Evolutionary conservation across 64 coral and sea anemone species (phyloP).

Genomic region (Pocillopora verrucosa): DNA sequence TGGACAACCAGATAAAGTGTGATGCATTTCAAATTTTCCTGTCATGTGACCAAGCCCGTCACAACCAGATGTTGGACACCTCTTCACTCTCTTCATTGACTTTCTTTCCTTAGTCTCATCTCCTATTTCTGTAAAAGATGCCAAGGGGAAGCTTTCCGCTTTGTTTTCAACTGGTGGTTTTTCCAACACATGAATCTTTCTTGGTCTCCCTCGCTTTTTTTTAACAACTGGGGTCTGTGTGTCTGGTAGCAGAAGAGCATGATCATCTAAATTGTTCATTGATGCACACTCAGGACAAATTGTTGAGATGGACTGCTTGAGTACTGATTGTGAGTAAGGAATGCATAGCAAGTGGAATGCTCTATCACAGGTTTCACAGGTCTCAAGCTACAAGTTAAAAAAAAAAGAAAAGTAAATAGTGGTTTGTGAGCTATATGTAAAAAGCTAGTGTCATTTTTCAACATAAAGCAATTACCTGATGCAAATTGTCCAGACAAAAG

Average conservation of each 20-base stretch:
- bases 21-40: constrained; percentile 84
- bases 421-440: no score
- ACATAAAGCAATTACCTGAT: background rate
- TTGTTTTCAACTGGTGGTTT: constrained; percentile 46
- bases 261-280: background rate
- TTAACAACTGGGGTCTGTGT: background rate
- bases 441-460: background rate
- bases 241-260: background rate
- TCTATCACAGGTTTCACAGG: constrained; percentile 75
- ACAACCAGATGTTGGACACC: constrained; percentile 84
- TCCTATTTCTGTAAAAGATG: background rate
- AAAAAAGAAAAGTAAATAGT: no score
- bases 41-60: constrained; percentile 87
- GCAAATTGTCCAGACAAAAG: no score
- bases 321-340: constrained; percentile 45
- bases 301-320: constrained; percentile 6
- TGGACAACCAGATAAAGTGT: constrained; percentile 83
- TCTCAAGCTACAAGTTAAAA: constrained; percentile 28
- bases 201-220: constrained; percentile 64
- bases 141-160: constrained; percentile 39
- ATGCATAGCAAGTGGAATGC: constrained; percentile 84
- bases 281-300: constrained; percentile 50
- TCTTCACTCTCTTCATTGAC: constrained; percentile 40
- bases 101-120: background rate
- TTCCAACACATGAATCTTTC: constrained; percentile 10